Evolutionary conservation across 2,888 invertebrate genomes (phyloP).

Genomic region (Pseudolycoriella hygida): DNA sequence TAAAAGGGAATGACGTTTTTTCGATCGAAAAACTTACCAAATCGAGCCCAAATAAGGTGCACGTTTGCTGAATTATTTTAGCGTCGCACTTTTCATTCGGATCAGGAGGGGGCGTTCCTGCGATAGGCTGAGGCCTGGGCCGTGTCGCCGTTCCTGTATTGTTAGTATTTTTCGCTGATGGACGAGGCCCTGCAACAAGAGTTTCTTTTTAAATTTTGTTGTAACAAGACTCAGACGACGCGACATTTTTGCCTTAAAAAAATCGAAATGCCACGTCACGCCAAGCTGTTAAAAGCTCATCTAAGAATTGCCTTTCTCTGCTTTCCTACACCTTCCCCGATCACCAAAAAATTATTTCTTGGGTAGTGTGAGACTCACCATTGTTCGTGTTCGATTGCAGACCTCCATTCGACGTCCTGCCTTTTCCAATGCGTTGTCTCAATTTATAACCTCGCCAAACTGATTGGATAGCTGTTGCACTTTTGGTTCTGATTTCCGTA

Average conservation of each 20-base stretch:
- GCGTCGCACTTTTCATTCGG: constrained; percentile 73
- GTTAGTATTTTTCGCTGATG: background rate
- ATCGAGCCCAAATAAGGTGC: constrained; percentile 77
- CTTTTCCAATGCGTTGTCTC: constrained; percentile 44
- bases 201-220: too few species aligned
- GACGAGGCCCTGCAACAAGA: background rate
- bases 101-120: constrained; percentile 77
- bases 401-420: constrained; percentile 5
- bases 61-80: constrained; percentile 77
- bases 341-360: too few species aligned
- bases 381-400: background rate
- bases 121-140: constrained; percentile 76
- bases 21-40: constrained; percentile 40
- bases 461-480: constrained; percentile 69
- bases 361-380: background rate
- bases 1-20: constrained; percentile 2
- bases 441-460: constrained; percentile 70
- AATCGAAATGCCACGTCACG: too few species aligned
- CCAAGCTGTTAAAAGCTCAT: too few species aligned
- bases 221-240: too few species aligned
- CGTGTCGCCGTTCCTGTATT: constrained; percentile 35
- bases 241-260: too few species aligned
- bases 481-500: constrained; percentile 54
- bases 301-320: too few species aligned
- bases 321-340: too few species aligned